Conservation (phyloP, 30 jellyfish, hydroid and myxozoan species). For the Mastigias papua region DNA sequence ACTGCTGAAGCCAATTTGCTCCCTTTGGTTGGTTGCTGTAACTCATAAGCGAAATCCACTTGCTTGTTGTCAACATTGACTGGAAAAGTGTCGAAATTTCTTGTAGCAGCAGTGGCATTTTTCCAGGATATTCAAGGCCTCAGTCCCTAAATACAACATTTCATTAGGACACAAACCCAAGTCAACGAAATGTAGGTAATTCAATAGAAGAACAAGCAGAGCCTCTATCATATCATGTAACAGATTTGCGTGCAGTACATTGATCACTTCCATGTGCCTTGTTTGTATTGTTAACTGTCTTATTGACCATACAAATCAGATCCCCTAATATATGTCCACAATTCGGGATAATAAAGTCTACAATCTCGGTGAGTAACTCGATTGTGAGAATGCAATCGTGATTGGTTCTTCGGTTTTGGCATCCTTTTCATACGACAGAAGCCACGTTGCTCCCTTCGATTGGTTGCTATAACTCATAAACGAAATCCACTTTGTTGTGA, state of each 20-base stretch:
- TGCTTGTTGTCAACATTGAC: not conserved
- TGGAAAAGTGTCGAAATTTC: not conserved
- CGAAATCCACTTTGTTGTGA: not conserved
- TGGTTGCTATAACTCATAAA: not conserved
- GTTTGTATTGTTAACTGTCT: not conserved
- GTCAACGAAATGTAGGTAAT: no score
- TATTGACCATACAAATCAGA: not conserved
- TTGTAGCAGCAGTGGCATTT: no score
- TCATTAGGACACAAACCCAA: no score
- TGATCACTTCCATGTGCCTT: constrained; percentile 40
- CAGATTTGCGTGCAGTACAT: constrained; percentile 14
- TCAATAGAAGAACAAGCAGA: constrained; percentile 20
- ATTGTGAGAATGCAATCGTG: not conserved
- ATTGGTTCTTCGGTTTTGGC: no score
- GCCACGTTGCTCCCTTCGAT: not conserved
- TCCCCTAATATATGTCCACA: constrained; percentile 6
- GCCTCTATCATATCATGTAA: not conserved
- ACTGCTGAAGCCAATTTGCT: not conserved
- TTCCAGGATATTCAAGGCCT: no score
- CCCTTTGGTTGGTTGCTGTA: not conserved
- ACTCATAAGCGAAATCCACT: not conserved
- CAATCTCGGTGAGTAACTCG: constrained; percentile 5
- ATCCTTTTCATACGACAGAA: not conserved
- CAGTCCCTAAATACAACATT: no score
- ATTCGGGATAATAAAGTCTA: not conserved